Evolutionary conservation across 2,113 vertebrate genomes (phyloP).

Genomic region (Fregata magnificens): DNA sequence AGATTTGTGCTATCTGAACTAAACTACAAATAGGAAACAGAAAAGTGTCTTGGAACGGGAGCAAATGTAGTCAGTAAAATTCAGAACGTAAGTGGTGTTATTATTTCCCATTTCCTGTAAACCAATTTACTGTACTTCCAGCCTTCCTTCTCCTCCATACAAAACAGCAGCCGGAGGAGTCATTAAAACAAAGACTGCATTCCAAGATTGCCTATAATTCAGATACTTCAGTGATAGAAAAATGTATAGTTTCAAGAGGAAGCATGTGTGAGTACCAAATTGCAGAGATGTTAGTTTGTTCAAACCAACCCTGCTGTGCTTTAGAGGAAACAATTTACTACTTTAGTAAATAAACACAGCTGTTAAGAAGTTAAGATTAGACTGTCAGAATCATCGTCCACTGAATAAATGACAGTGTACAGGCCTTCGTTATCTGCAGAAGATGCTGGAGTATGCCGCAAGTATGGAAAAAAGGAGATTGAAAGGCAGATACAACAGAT

Average conservation of each 20-base stretch:
- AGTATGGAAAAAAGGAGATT: background rate
- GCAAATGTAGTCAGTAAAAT: background rate
- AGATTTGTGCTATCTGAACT: background rate
- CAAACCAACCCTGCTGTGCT: slow-evolving; percentile 19
- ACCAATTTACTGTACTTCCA: slow-evolving; percentile 4
- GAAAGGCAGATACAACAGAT: background rate
- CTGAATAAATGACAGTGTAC: slow-evolving; percentile 51
- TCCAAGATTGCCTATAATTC: slow-evolving; percentile 35
- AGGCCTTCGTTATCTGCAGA: background rate
- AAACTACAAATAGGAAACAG: background rate
- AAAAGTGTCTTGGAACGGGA: background rate
- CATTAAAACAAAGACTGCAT: slow-evolving; percentile 22
- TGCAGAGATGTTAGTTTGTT: slow-evolving; percentile 24
- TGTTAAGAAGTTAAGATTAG: slow-evolving; percentile 45
- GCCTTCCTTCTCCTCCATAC: background rate
- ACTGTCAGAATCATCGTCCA: background rate
- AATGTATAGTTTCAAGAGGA: slow-evolving; percentile 7
- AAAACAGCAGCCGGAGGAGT: slow-evolving; percentile 23
- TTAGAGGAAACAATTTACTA: slow-evolving; percentile 58
- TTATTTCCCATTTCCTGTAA: slow-evolving; percentile 19
- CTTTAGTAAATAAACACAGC: slow-evolving; percentile 67
- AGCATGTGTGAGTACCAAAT: background rate
- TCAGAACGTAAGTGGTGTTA: background rate
- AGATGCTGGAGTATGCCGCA: background rate
- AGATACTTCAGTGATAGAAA: slow-evolving; percentile 18